Evolutionary conservation across 35 echinoderm and acorn worm genomes (phyloP).

Genomic region (Acanthaster planci): DNA sequence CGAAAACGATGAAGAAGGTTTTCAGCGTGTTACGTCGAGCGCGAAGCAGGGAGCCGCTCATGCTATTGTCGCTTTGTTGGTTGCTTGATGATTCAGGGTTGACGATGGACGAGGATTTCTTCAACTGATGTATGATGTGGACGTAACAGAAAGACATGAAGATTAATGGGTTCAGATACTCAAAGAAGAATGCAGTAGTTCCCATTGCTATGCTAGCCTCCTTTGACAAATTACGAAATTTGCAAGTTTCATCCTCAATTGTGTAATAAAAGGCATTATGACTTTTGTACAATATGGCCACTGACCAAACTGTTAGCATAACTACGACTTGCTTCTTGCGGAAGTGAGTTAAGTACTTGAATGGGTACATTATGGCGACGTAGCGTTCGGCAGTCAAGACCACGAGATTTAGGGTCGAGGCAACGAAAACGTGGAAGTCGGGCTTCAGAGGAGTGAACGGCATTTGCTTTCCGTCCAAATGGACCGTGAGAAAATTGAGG

Average conservation of each 20-base stretch:
- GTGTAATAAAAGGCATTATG: neutral
- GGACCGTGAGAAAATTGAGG: no score
- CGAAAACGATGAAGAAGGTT: conserved; percentile 61
- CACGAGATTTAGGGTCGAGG: conserved; percentile 67
- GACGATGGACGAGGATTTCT: neutral
- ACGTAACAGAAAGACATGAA: conserved; percentile 42
- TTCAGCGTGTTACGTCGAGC: conserved; percentile 53
- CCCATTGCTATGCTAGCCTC: neutral
- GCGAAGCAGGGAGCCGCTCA: neutral
- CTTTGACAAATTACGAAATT: neutral
- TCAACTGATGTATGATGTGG: conserved; percentile 26
- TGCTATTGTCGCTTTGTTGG: neutral
- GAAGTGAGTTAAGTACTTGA: conserved; percentile 28
- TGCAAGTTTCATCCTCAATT: neutral
- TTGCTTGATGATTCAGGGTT: neutral
- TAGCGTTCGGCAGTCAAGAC: conserved; percentile 66
- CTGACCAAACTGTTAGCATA: conserved; percentile 28
- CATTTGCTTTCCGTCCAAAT: no score
- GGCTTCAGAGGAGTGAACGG: no score
- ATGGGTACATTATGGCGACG: conserved; percentile 67
- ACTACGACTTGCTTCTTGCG: neutral
- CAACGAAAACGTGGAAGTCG: conserved; percentile 47
- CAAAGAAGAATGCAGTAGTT: conserved; percentile 9
- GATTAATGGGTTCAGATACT: conserved; percentile 42
- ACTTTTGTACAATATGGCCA: neutral